These are phyloP conservation scores for Poecilia gillii DNA, from an alignment of 2,797 vertebrate genomes.

Conservation along the genomic window DNA sequence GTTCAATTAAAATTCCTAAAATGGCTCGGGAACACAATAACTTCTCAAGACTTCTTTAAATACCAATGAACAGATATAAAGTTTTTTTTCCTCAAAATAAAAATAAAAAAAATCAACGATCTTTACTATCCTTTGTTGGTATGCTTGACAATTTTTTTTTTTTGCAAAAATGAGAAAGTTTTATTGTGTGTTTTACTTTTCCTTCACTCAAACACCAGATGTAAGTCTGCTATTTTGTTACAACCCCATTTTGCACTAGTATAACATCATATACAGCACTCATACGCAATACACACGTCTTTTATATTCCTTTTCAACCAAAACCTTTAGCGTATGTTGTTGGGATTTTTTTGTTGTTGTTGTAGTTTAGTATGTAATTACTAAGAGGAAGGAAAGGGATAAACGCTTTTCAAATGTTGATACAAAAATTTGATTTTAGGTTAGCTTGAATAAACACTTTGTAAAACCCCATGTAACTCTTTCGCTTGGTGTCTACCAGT, in stretches of 20 bases:
- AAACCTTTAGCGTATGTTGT: not conserved
- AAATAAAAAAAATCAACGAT: not conserved
- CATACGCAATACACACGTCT: not conserved
- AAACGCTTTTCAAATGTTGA: not conserved
- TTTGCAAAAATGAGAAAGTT: not conserved
- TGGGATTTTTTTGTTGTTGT: not conserved
- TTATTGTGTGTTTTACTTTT: not conserved
- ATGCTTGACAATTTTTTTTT: not conserved
- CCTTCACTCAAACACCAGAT: not conserved
- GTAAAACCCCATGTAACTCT: not conserved
- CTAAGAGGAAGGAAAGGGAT: not conserved
- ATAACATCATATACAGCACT: not conserved
- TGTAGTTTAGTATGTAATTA: not conserved
- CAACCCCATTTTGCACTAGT: not conserved
- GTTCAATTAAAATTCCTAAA: slow-evolving; percentile 19
- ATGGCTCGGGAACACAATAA: not conserved
- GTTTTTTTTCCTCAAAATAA: not conserved
- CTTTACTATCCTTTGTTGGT: not conserved
- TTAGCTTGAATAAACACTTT: not conserved
- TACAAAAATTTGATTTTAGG: not conserved
- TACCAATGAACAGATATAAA: not conserved
- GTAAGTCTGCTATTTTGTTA: not conserved
- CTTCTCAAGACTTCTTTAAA: slow-evolving; percentile 12
- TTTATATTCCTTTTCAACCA: not conserved
- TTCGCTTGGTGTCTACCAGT: no score